Evolutionary conservation across 2,113 vertebrate genomes (phyloP).

Genomic region (Erinaceus europaeus): DNA sequence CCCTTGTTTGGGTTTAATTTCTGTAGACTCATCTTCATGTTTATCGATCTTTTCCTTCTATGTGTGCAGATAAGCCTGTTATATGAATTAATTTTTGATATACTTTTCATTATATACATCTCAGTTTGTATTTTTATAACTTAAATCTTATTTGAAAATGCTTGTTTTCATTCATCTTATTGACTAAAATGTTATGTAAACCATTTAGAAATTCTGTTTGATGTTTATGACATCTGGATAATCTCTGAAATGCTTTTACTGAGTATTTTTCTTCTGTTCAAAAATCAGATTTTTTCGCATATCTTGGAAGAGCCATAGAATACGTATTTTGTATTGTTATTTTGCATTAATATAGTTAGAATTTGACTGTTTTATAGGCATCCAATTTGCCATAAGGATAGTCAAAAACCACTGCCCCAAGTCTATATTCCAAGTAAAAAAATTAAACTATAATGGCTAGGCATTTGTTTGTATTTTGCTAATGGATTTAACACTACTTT

Average conservation of each 20-base stretch:
- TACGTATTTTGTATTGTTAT: no score
- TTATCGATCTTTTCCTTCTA: background rate
- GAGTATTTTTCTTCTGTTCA: background rate
- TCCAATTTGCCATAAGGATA: background rate
- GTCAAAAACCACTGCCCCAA: no score
- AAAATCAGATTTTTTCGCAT: background rate
- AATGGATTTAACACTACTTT: conserved; percentile 16
- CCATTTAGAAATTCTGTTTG: background rate
- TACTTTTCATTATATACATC: no score
- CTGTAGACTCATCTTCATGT: background rate
- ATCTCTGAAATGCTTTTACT: background rate
- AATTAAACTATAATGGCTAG: background rate
- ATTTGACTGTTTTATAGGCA: background rate
- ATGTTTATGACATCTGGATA: background rate
- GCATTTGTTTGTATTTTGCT: conserved; percentile 16
- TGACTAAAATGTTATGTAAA: no score
- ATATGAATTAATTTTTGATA: no score
- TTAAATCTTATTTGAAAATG: no score
- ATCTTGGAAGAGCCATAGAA: background rate
- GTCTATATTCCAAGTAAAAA: no score
- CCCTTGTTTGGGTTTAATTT: background rate
- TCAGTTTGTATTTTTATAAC: no score
- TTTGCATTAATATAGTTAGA: background rate
- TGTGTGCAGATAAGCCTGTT: no score
- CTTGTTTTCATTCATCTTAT: no score